Conservation (phyloP, 2,888 invertebrate genomes). For the Anarsia innoxiella region DNA sequence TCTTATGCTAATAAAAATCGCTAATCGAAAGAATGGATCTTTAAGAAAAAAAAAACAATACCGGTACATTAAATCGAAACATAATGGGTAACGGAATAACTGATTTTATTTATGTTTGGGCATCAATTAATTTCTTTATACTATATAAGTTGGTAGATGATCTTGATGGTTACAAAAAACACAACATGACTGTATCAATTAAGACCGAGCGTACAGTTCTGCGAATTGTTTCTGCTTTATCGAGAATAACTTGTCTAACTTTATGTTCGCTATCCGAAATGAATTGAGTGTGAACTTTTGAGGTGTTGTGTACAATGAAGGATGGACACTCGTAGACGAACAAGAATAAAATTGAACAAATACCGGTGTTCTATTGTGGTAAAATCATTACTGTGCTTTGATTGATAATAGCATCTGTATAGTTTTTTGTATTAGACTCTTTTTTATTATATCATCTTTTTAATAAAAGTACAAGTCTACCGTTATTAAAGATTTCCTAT, state of each 20-base stretch:
- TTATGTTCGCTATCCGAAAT: no score
- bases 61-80: slow-evolving; percentile 35
- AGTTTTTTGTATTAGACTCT: no score
- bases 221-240: slow-evolving; percentile 4
- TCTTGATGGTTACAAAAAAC: slow-evolving; percentile 33
- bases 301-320: slow-evolving; percentile 19
- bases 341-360: slow-evolving; percentile 28
- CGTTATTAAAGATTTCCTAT: no score
- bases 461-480: no score
- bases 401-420: slow-evolving; percentile 12
- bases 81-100: slow-evolving; percentile 44
- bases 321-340: slow-evolving; percentile 19
- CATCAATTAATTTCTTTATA: slow-evolving; percentile 43
- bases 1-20: slow-evolving; percentile 4
- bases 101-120: slow-evolving; percentile 34
- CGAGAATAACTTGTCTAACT: no score
- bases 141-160: slow-evolving; percentile 22
- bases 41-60: slow-evolving; percentile 23
- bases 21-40: not conserved
- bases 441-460: no score
- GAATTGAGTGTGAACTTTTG: no score
- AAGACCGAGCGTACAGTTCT: slow-evolving; percentile 20
- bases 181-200: slow-evolving; percentile 43
- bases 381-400: slow-evolving; percentile 12
- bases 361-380: slow-evolving; percentile 29